Evolutionary conservation across 2,888 invertebrate genomes (phyloP).

Genomic region (Lepas anatifera): DNA sequence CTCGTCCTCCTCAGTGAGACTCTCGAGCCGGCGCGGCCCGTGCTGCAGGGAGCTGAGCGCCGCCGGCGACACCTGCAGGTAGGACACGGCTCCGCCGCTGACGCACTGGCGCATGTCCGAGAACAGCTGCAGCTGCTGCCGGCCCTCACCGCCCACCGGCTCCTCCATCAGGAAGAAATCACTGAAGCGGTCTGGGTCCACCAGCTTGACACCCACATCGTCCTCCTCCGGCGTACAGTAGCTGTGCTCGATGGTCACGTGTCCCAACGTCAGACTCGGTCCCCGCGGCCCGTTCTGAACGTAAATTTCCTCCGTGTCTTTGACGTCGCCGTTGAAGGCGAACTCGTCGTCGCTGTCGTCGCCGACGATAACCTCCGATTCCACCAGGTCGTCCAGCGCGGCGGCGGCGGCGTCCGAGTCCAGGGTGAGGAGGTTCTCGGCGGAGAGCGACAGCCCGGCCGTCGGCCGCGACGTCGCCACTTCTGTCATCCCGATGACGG

Average conservation of each 20-base stretch:
- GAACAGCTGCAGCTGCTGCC: neutral
- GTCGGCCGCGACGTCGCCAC: neutral
- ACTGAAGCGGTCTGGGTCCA: neutral
- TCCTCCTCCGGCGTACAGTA: neutral
- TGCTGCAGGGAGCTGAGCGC: neutral
- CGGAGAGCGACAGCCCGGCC: constrained; percentile 20
- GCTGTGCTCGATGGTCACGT: constrained; percentile 7
- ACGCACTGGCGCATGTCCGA: constrained; percentile 9
- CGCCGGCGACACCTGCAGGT: neutral
- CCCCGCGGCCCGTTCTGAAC: constrained; percentile 8
- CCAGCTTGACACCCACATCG: neutral
- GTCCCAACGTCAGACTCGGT: neutral
- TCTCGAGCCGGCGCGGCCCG: neutral
- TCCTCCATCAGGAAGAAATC: constrained; percentile 1
- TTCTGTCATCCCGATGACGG: neutral
- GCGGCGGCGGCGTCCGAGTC: constrained; percentile 24
- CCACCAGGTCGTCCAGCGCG: constrained; percentile 25
- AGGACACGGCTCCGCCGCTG: neutral
- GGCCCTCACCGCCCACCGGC: neutral
- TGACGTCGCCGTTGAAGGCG: constrained; percentile 10
- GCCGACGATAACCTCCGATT: constrained; percentile 26
- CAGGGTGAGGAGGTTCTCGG: constrained; percentile 22
- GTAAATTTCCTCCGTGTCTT: constrained; percentile 13
- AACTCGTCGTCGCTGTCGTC: constrained; percentile 15
- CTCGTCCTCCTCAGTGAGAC: constrained; percentile 5